Evolutionary conservation across 2,113 vertebrate genomes (phyloP).

Genomic region (Conger conger): DNA sequence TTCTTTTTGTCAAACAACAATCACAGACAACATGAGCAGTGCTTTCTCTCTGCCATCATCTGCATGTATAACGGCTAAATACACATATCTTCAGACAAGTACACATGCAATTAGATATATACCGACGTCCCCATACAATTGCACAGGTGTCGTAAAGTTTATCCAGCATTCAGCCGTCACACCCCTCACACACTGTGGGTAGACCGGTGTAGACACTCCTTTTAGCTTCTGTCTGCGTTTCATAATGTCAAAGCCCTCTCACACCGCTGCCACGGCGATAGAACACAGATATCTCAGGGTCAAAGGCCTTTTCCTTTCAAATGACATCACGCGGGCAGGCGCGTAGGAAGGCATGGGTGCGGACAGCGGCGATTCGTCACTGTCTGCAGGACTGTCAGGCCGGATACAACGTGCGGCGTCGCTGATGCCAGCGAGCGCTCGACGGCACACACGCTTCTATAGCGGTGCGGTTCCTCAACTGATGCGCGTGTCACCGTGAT

Average conservation of each 20-base stretch:
- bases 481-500: neutral
- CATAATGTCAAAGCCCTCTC: neutral
- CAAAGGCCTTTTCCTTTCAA: neutral
- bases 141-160: neutral
- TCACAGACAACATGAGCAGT: too few species aligned
- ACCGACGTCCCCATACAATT: neutral
- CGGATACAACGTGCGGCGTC: neutral
- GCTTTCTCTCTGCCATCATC: neutral
- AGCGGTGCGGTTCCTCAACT: neutral
- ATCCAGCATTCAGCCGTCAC: neutral
- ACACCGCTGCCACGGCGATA: neutral
- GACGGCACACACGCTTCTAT: neutral
- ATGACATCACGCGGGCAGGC: neutral
- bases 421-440: neutral
- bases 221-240: neutral
- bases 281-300: neutral
- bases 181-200: neutral
- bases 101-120: neutral
- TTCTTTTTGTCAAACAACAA: neutral
- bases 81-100: neutral
- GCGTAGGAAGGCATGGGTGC: neutral
- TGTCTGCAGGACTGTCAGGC: neutral
- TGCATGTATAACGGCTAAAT: neutral
- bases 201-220: neutral
- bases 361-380: neutral